A percentile compares a stretch with the other conserved stretches of the same genome.
These are phyloP conservation scores for Eclectus roratus DNA, from an alignment of 2,113 vertebrate species.

Conservation along the genomic window DNA sequence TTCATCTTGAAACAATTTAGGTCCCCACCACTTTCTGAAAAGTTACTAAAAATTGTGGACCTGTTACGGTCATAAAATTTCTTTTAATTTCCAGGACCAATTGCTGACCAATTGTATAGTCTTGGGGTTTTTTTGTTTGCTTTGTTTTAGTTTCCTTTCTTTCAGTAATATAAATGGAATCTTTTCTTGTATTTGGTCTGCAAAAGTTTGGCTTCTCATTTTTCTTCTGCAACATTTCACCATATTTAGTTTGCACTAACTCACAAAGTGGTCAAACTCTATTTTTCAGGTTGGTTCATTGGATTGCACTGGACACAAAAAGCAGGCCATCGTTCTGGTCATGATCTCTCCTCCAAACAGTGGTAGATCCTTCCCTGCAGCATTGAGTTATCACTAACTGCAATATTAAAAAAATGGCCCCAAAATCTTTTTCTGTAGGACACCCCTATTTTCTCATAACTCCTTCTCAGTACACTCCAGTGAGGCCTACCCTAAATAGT, in stretches of 20 bases:
- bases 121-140: accelerated
- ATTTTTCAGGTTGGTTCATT: background rate
- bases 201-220: background rate
- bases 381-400: background rate
- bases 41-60: background rate
- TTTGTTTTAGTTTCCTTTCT: background rate
- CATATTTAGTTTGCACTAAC: background rate
- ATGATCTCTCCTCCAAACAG: background rate
- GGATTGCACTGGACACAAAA: background rate
- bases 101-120: background rate
- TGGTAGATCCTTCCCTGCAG: background rate
- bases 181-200: background rate
- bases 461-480: background rate
- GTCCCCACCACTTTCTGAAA: background rate
- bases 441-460: background rate
- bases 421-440: background rate
- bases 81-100: background rate
- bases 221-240: background rate
- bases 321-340: background rate
- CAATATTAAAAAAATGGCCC: background rate
- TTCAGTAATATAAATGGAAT: background rate
- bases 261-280: background rate
- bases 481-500: background rate
- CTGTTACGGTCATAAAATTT: background rate
- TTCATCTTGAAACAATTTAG: background rate